A percentile compares a stretch with the other conserved stretches of the same genome.
These are phyloP conservation scores for Phymatocera aterrima DNA, from an alignment of 2,888 invertebrate genomes.

Conservation along the genomic window DNA sequence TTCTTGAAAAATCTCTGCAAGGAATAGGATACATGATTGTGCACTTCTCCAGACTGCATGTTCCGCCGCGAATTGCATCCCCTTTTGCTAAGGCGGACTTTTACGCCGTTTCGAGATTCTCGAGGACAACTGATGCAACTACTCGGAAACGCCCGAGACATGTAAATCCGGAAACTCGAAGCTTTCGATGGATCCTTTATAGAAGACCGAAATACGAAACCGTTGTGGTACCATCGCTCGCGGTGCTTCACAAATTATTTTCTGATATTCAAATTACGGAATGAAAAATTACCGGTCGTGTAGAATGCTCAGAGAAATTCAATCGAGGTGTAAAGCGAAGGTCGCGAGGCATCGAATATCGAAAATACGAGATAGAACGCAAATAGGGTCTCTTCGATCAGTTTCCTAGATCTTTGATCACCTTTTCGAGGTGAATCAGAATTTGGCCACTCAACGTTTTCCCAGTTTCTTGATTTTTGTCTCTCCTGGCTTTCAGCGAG, in stretches of 20 bases:
- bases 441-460: too few relatives aligned
- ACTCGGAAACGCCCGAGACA: constrained; percentile 24
- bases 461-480: too few relatives aligned
- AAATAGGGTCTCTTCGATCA: too few relatives aligned
- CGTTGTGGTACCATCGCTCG: background rate
- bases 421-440: too few relatives aligned
- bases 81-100: background rate
- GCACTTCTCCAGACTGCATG: constrained; percentile 1
- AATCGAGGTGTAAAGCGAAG: background rate
- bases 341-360: too few relatives aligned
- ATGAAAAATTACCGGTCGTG: background rate
- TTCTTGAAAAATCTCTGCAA: background rate
- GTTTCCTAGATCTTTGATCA: too few relatives aligned
- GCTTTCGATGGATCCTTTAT: constrained; percentile 27
- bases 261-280: background rate
- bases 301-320: background rate
- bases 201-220: constrained; percentile 8
- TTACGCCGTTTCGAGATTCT: constrained; percentile 26
- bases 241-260: background rate
- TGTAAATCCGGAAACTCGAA: constrained; percentile 35
- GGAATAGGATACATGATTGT: constrained; percentile 10
- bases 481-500: too few relatives aligned
- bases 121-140: background rate
- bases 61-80: background rate
- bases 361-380: too few relatives aligned